These are phyloP conservation scores for Drosophila paracracens DNA, from an alignment of 2,888 invertebrate species.

Conservation along the genomic window DNA sequence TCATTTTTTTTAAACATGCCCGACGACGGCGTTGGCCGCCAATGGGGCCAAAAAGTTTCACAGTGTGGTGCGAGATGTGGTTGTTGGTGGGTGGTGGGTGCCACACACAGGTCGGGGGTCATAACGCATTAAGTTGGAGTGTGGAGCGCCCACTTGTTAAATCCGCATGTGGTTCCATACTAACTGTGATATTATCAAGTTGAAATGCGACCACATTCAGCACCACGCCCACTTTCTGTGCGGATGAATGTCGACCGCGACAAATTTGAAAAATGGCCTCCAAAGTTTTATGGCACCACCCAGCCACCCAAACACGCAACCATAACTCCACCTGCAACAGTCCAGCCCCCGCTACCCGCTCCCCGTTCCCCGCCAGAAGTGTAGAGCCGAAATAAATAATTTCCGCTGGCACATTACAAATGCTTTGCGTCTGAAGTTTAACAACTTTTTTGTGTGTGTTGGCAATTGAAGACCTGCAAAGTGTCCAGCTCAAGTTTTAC, in stretches of 20 bases:
- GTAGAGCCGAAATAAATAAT: slow-evolving; percentile 76
- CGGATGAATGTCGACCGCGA: slow-evolving; percentile 61
- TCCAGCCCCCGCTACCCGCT: slow-evolving; percentile 43
- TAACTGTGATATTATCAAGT: slow-evolving; percentile 75
- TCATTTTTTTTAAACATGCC: slow-evolving; percentile 66
- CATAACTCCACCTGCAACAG: background rate
- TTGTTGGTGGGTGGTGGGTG: background rate
- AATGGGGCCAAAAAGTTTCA: slow-evolving; percentile 60
- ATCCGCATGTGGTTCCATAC: slow-evolving; percentile 68
- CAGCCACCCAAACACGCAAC: background rate
- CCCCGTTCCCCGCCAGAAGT: slow-evolving; percentile 39
- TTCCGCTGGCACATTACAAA: slow-evolving; percentile 74
- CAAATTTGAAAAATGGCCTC: slow-evolving; percentile 79
- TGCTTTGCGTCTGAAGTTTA: slow-evolving; percentile 70
- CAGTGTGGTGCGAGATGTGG: slow-evolving; percentile 2
- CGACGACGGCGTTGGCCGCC: slow-evolving; percentile 29
- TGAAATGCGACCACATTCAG: slow-evolving; percentile 62
- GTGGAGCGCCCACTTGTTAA: slow-evolving; percentile 54
- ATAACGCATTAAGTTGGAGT: slow-evolving; percentile 74
- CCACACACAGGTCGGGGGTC: slow-evolving; percentile 46
- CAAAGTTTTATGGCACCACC: slow-evolving; percentile 66
- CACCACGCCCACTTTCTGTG: slow-evolving; percentile 34
- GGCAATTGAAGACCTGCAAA: slow-evolving; percentile 27
- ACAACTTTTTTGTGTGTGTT: slow-evolving; percentile 56
- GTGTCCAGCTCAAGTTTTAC: slow-evolving; percentile 42